phyloP scores from a whole-genome alignment of 2,113 vertebrate genomes.

The Todiramphus saurophagus region DNA sequence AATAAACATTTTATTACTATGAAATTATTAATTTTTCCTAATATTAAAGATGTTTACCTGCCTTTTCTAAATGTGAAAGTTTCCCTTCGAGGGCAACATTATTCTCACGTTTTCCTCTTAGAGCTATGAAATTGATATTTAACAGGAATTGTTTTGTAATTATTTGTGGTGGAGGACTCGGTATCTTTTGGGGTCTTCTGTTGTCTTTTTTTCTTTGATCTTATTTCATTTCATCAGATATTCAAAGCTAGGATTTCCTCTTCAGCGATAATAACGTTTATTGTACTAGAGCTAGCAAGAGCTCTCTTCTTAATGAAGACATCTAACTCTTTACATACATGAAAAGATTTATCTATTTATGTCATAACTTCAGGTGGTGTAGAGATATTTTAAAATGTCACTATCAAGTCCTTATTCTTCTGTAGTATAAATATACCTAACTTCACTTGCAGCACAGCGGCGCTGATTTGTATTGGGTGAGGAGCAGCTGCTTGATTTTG shows the following conservation, averaged over 20 bases:
- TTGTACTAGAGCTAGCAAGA: not conserved
- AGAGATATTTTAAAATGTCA: not conserved
- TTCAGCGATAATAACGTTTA: not conserved
- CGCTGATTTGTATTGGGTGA: not conserved
- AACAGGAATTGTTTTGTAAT: not conserved
- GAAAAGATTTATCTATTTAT: not conserved
- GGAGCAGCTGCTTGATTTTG: not conserved
- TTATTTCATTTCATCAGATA: not conserved
- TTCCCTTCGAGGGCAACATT: not conserved
- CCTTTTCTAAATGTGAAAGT: not conserved
- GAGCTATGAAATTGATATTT: not conserved
- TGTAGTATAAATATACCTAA: not conserved
- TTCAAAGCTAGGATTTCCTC: not conserved
- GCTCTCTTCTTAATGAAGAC: not conserved
- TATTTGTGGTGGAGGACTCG: not conserved
- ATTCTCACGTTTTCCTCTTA: not conserved
- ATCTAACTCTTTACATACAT: no score
- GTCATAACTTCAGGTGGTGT: not conserved
- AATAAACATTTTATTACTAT: not conserved
- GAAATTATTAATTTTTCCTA: not conserved
- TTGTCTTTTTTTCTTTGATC: not conserved
- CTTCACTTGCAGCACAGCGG: not conserved
- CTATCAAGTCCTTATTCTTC: not conserved
- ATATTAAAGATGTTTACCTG: not conserved
- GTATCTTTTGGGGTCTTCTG: not conserved